A percentile compares a stretch with the other conserved stretches of the same genome.
phyloP scores from a whole-genome alignment of 2,888 invertebrate species.

The Lasius platythorax region DNA sequence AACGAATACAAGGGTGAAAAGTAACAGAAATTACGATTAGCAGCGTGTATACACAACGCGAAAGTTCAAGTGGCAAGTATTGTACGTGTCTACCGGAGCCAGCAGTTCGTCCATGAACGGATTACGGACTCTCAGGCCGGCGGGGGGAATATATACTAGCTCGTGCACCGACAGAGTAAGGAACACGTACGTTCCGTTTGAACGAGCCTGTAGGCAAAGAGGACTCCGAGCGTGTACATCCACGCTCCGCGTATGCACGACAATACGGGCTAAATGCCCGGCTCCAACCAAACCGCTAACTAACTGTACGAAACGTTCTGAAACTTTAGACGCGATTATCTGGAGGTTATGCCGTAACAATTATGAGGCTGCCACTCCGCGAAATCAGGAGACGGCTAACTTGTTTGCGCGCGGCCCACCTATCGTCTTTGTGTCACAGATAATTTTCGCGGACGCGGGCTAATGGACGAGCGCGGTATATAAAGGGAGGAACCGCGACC shows the following conservation, averaged over 20 bases:
- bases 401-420: slow-evolving; percentile 82
- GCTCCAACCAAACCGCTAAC: slow-evolving; percentile 81
- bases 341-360: slow-evolving; percentile 85
- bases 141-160: slow-evolving; percentile 51
- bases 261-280: slow-evolving; percentile 85
- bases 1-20: slow-evolving; percentile 2
- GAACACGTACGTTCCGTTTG: slow-evolving; percentile 75
- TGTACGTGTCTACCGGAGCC: slow-evolving; percentile 65
- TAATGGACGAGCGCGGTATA: slow-evolving; percentile 74
- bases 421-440: slow-evolving; percentile 82
- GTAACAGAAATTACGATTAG: slow-evolving; percentile 59
- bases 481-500: slow-evolving; percentile 42
- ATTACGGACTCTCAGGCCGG: slow-evolving; percentile 70
- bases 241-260: slow-evolving; percentile 81
- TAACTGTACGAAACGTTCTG: slow-evolving; percentile 84
- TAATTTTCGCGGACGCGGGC: slow-evolving; percentile 81
- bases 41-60: slow-evolving; percentile 55
- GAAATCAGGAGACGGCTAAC: slow-evolving; percentile 84
- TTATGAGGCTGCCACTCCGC: slow-evolving; percentile 85
- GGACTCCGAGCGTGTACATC: slow-evolving; percentile 78
- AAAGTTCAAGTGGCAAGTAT: slow-evolving; percentile 73
- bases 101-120: slow-evolving; percentile 73
- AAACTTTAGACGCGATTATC: slow-evolving; percentile 86
- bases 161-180: slow-evolving; percentile 60
- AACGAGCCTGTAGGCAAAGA: slow-evolving; percentile 81